These are phyloP conservation scores for Metopia argyrocephala DNA, from an alignment of 2,888 invertebrate species.

Conservation along the genomic window DNA sequence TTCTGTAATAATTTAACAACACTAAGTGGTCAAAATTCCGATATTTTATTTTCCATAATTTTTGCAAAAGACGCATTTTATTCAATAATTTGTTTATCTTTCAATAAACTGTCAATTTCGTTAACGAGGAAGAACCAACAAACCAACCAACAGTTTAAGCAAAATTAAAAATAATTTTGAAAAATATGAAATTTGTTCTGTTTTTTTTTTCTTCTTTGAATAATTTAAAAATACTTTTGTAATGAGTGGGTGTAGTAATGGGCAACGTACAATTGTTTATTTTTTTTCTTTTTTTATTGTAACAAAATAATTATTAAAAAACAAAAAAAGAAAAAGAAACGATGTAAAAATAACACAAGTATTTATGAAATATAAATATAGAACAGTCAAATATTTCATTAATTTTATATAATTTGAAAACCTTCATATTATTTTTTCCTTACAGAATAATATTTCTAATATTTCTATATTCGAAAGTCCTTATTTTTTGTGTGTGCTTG, in stretches of 20 bases:
- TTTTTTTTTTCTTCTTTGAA: neutral
- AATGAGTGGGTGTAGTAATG: slow-evolving; percentile 6
- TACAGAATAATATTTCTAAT: no score
- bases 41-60: no score
- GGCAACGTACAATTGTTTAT: neutral
- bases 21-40: no score
- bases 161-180: neutral
- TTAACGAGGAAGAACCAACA: neutral
- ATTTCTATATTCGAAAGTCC: no score
- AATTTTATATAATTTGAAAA: no score
- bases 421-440: no score
- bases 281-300: slow-evolving; percentile 3
- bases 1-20: no score
- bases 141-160: no score
- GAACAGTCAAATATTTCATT: no score
- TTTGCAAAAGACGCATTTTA: neutral
- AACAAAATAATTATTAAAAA: slow-evolving; percentile 17
- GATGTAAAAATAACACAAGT: neutral
- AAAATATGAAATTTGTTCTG: neutral
- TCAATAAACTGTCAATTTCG: neutral
- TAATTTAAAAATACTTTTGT: neutral
- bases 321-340: neutral
- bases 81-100: neutral
- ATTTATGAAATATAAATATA: no score
- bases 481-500: no score